Conservation (phyloP, 2,113 vertebrate species). For the Nicator chloris region DNA sequence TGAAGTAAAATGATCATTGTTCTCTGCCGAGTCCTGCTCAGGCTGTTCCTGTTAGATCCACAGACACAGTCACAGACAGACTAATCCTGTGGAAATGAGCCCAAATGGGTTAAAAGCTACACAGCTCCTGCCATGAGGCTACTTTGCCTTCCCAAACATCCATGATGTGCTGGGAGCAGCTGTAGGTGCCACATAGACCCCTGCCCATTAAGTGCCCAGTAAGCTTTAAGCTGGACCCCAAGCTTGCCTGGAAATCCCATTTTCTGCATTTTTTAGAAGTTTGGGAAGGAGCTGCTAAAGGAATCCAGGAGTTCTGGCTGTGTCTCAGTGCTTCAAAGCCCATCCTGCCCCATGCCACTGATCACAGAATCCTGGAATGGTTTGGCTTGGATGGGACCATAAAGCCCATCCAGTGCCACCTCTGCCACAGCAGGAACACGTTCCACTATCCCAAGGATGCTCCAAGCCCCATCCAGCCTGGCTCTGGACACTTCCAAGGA, state of each 20-base stretch:
- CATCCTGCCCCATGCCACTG: neutral
- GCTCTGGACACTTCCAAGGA: neutral
- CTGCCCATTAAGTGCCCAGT: neutral
- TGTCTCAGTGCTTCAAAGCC: neutral
- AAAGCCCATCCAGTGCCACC: neutral
- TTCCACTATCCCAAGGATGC: neutral
- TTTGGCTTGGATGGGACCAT: neutral
- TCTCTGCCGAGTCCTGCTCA: neutral
- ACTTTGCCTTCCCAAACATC: neutral
- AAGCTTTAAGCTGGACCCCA: neutral
- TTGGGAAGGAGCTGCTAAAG: neutral
- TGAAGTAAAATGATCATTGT: neutral
- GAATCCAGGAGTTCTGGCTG: neutral
- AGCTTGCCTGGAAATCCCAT: neutral
- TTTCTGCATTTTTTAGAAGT: neutral
- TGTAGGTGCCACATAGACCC: neutral
- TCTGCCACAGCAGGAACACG: neutral
- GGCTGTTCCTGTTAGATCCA: neutral
- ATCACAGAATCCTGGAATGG: neutral
- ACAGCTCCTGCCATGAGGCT: neutral
- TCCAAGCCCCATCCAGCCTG: fast-evolving
- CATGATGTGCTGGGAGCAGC: fast-evolving
- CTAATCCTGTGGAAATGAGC: neutral
- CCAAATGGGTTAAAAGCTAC: neutral
- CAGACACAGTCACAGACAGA: neutral